These are phyloP conservation scores for Hepsetus odoe DNA, from an alignment of 2,113 vertebrate genomes.

Conservation along the genomic window DNA sequence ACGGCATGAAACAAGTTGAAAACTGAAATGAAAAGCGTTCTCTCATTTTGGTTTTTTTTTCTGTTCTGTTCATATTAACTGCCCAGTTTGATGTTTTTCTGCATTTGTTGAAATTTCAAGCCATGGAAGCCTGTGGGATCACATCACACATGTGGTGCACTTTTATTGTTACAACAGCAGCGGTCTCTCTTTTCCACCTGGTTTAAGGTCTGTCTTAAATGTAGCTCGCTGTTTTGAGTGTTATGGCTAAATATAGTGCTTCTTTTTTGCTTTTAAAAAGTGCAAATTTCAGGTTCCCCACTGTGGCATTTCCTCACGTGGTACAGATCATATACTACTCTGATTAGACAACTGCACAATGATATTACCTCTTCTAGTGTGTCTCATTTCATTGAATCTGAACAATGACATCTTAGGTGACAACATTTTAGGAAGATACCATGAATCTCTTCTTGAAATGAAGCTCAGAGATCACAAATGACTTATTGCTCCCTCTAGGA, in stretches of 20 bases:
- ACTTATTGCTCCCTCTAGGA: slow-evolving; percentile 67
- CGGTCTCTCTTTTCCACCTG: background rate
- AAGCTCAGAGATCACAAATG: slow-evolving; percentile 59
- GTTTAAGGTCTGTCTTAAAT: background rate
- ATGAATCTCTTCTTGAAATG: slow-evolving; percentile 57
- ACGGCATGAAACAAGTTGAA: background rate
- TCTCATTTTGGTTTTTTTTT: background rate
- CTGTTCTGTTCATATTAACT: background rate
- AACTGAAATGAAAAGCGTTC: background rate
- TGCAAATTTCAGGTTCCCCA: background rate
- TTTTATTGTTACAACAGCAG: background rate
- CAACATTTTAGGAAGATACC: slow-evolving; percentile 47
- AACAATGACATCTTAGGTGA: slow-evolving; percentile 52
- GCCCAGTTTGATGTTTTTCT: background rate
- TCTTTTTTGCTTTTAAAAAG: background rate
- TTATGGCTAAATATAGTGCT: background rate
- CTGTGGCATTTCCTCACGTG: background rate
- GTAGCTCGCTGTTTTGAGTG: background rate
- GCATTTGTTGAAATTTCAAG: slow-evolving; percentile 14
- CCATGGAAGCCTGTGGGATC: background rate
- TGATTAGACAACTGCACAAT: background rate
- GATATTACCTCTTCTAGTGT: background rate
- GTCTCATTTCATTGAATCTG: slow-evolving; percentile 24
- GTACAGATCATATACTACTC: background rate
- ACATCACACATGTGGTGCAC: background rate